A percentile compares a stretch with the other conserved stretches of the same genome.
phyloP scores from a whole-genome alignment of 2,888 invertebrate genomes.

The Lissonota sp. region DNA sequence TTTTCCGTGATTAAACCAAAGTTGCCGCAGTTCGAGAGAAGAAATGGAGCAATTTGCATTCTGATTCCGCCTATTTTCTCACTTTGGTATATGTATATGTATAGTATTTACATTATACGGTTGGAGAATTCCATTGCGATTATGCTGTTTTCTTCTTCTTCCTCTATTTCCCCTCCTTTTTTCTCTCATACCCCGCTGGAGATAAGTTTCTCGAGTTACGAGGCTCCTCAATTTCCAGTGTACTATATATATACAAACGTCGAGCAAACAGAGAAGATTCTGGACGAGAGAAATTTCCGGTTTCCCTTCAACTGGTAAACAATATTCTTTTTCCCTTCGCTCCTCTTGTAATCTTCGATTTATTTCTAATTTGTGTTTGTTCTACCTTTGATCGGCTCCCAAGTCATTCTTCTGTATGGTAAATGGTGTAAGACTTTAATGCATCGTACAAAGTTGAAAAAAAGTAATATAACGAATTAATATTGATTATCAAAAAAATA shows the following conservation, averaged over 20 bases:
- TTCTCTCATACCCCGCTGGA: constrained; percentile 5
- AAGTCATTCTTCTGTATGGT: too few species aligned
- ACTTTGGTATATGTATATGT: background rate
- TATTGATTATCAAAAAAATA: too few species aligned
- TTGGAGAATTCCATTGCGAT: constrained; percentile 33
- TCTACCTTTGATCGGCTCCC: too few species aligned
- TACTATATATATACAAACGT: background rate
- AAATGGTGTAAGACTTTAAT: too few species aligned
- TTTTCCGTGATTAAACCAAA: constrained; percentile 50
- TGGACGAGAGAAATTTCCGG: background rate
- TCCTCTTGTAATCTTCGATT: constrained; percentile 16
- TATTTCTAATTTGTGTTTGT: constrained; percentile 5
- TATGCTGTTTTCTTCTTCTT: constrained; percentile 4
- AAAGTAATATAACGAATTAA: too few species aligned
- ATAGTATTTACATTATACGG: too few species aligned
- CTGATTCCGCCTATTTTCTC: constrained; percentile 29
- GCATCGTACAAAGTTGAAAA: too few species aligned
- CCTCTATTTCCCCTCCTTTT: constrained; percentile 5
- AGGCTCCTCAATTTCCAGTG: constrained; percentile 43
- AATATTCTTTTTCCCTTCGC: constrained; percentile 19
- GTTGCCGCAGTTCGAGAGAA: constrained; percentile 43
- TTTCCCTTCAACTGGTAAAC: constrained; percentile 8
- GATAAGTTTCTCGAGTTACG: constrained; percentile 56
- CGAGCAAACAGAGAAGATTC: constrained; percentile 40
- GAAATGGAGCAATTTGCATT: constrained; percentile 58